Evolutionary conservation across 2,113 vertebrate genomes (phyloP).

Genomic region (Zosterops japonicus): DNA sequence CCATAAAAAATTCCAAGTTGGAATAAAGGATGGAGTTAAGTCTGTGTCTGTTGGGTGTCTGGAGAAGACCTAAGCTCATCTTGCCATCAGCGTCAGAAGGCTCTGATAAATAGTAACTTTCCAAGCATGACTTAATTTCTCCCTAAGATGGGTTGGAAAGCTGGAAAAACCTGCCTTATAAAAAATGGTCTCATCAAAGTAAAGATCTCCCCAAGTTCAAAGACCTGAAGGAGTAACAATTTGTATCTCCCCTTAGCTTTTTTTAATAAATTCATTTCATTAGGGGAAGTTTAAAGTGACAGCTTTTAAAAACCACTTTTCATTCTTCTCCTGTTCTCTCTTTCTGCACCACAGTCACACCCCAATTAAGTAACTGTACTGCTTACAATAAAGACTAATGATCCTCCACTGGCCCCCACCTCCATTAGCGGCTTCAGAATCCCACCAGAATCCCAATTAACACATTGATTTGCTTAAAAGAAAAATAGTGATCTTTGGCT

Average conservation of each 20-base stretch:
- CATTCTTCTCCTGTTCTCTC: conserved; percentile 4
- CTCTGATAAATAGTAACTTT: conserved; percentile 30
- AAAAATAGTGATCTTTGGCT: conserved; percentile 56
- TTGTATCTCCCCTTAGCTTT: neutral
- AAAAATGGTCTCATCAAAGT: conserved; percentile 4
- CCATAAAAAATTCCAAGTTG: neutral
- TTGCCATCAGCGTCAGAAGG: neutral
- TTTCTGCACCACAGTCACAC: conserved; percentile 6
- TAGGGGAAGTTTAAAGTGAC: conserved; percentile 17
- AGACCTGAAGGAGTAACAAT: conserved; percentile 10
- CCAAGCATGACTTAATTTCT: conserved; percentile 13
- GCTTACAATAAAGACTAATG: conserved; percentile 53
- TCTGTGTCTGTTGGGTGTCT: neutral
- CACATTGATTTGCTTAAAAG: conserved; percentile 67
- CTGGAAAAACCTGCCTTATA: conserved; percentile 28
- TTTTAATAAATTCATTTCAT: neutral
- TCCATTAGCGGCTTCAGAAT: conserved; percentile 61
- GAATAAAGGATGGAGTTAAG: neutral
- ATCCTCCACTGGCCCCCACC: conserved; percentile 14
- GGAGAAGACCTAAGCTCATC: neutral
- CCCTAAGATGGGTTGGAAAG: neutral
- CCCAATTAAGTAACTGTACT: conserved; percentile 45
- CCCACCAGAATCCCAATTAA: conserved; percentile 65
- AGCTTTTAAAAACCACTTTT: conserved; percentile 42
- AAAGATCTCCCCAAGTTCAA: neutral